Evolutionary conservation across 2,888 invertebrate genomes (phyloP), one percentile per base, ranked within the genome.

Genomic region (Noctua comes): DNA sequence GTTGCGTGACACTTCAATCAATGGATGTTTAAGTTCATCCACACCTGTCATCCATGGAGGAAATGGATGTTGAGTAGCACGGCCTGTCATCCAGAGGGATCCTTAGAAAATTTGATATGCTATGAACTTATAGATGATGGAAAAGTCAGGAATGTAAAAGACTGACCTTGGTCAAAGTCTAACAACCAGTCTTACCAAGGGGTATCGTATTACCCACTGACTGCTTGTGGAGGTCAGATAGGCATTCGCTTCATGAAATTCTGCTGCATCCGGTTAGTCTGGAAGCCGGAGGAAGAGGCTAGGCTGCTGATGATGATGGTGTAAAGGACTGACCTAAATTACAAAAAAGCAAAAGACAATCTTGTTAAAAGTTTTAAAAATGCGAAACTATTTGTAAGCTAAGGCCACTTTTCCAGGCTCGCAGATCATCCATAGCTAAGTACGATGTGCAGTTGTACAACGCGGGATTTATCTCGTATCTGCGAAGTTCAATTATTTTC

Each of bases 31-130:
- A 64, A 46, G 40, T 59, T 21, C 31, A 73, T 46, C 40, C 11
- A 48, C 18, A 68, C 27, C 65, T 73, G 80, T 62, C 59, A 62
- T 51, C 7, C 40, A 54, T 40, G 21, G 16, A 68, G 27, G n/a
- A 77, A 68, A 77, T 72, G 18, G 62, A 68, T 68, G 13, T 24
- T 40, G 16, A 36, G 72, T 54, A 21, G 10, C 31, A 31, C 24
- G 24, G 1, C n/a, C 46, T 65, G 21, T n/a, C 46, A 64, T 69
- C 31, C 68, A 21, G n/a, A 40, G 7, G 16, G 13, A 40, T 40
- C 62, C 18, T 31, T 18, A 18, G 18, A 18, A 62, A 31, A 62
- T 3, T 8, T 31, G 2, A 16, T 31, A 59, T 31, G 59, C 10
- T 18, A 31, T 62, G 18, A 18, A 18, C 3, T n/a, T n/a, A n/a